Conservation (phyloP, 37 sponge, comb jelly and placozoan species). For the Bolinopsis microptera region DNA sequence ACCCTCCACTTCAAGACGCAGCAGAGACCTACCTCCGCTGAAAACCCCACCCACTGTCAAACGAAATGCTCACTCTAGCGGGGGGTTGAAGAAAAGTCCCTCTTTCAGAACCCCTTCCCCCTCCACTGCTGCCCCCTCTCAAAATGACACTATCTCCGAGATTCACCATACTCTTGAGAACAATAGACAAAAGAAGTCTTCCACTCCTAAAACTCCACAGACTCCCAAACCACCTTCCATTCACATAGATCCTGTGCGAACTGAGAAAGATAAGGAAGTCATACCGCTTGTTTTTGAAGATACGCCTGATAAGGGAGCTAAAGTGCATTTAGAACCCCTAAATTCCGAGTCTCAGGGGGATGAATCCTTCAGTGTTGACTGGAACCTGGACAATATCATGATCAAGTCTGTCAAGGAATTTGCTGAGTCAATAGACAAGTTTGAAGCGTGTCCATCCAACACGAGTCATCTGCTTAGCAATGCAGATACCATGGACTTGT, state of each 20-base stretch:
- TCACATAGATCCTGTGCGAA: neutral
- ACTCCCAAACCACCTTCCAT: constrained; percentile 5
- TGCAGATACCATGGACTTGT: neutral
- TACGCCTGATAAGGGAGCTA: neutral
- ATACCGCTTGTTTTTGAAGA: neutral
- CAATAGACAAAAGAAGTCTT: constrained; percentile 22
- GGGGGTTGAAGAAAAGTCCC: neutral
- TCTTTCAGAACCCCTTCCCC: neutral
- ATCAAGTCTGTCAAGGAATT: neutral
- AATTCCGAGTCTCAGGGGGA: neutral
- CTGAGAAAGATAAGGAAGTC: neutral
- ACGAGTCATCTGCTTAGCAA: neutral
- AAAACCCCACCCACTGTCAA: neutral
- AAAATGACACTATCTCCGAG: neutral
- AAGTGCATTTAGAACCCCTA: neutral
- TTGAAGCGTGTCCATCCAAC: neutral
- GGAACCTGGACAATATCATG: neutral
- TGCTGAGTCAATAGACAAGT: neutral
- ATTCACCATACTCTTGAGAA: neutral
- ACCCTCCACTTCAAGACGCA: neutral
- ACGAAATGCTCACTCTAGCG: neutral
- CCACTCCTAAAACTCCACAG: constrained; percentile 38
- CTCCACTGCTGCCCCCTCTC: neutral
- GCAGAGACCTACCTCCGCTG: neutral
- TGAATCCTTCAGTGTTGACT: neutral